Base-by-base conservation (phyloP, 2,888 invertebrate species). In the Isoperla grammatica region DNA sequence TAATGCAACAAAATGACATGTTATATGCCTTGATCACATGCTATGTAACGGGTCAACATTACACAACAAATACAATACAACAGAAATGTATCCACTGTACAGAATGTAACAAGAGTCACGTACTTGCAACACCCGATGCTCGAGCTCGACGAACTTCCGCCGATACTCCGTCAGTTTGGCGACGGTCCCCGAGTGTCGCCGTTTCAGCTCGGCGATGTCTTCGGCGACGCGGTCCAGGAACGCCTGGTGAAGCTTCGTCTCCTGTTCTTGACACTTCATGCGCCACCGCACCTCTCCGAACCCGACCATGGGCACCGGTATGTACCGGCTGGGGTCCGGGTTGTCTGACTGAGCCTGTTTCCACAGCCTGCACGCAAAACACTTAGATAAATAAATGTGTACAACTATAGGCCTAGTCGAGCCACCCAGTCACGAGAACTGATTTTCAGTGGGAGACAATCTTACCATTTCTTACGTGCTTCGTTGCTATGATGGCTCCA, bases 281-380 rank as follows among this genome's bases (percentile, higher is more conserved):
- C 97, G 83, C 74, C 87, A 86, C 72, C 79, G 75, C 2, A 85
- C 71, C 64, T 81, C 80, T 37, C 75, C 75, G 71, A 97, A 96
- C 1, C 98, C 98, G 65, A 95, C 85, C 74, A 98, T 88, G 0
- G 96, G 94, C 11, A 95, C 90, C 0, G 98, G 98, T 70, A 99
- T 87, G 68, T 94, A 89, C 69, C 86, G 86, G 37, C 83, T 84
- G 1, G 92, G 85, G 74, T 97, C 91, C 0, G 98, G 99, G 78
- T 99, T 99, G 71, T 97, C 96, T 23, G 87, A 78, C 70, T 95
- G 94, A 0, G 97, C 97, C 74, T 98, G 96, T 69, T 90, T 88
- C 99, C 99, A 99, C 68, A 97, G 79, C 62, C 93, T 80, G 50
- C 87, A 85, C 74, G 96, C 95, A 70, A 97, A 89, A n/a, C 95